Evolutionary conservation across 2,113 vertebrate genomes (phyloP).

Genomic region (Tringa solitaria): DNA sequence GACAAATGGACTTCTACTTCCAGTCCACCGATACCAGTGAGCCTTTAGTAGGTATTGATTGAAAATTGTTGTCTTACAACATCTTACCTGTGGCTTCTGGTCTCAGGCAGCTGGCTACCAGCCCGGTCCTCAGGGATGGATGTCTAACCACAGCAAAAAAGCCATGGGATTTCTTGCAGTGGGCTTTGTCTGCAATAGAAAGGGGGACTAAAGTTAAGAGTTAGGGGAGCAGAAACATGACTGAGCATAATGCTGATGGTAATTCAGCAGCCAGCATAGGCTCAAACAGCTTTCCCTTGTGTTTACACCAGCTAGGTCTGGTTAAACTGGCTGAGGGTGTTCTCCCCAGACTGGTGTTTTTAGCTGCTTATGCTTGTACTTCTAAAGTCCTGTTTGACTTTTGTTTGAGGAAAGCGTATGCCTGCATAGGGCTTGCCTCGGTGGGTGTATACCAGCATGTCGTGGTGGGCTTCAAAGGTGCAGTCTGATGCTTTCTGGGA

Average conservation of each 20-base stretch:
- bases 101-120: not conserved
- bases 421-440: not conserved
- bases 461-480: not conserved
- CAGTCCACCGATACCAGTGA: not conserved
- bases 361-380: not conserved
- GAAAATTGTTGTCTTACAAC: not conserved
- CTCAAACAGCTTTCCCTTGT: not conserved
- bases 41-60: not conserved
- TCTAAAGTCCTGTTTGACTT: not conserved
- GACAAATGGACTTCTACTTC: not conserved
- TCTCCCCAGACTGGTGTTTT: not conserved
- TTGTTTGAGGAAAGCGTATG: not conserved
- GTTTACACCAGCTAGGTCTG: not conserved
- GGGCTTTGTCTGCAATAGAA: not conserved
- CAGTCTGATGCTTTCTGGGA: not conserved
- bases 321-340: not conserved
- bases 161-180: not conserved
- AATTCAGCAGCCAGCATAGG: not conserved
- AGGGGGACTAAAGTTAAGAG: not conserved
- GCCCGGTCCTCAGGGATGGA: not conserved
- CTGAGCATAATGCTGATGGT: not conserved
- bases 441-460: not conserved
- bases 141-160: not conserved
- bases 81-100: not conserved
- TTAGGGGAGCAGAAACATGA: not conserved